Conservation (phyloP, 2,888 invertebrate genomes). For the Polyommatus icarus region DNA sequence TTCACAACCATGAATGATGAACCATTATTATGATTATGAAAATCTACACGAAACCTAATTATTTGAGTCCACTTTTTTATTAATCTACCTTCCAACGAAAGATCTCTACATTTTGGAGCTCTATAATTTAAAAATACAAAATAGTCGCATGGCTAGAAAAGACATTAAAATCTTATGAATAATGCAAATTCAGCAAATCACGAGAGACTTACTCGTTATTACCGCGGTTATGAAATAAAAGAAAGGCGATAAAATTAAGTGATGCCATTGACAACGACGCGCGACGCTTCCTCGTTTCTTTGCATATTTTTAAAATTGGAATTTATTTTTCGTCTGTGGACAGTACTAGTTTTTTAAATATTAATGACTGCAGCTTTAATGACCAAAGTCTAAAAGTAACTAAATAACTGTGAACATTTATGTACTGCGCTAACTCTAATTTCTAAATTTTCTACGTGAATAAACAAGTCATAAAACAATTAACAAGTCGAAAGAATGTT, state of each 20-base stretch:
- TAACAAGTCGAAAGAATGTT: conserved; percentile 21
- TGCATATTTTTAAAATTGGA: conserved; percentile 28
- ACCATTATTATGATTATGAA: background rate
- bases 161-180: conserved; percentile 44
- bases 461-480: conserved; percentile 25
- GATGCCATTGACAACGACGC: conserved; percentile 43
- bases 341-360: background rate
- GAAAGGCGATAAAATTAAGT: conserved; percentile 55
- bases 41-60: background rate
- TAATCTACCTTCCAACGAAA: background rate
- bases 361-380: background rate
- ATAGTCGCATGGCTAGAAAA: background rate
- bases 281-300: conserved; percentile 55
- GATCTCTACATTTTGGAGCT: background rate
- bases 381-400: background rate
- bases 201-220: background rate
- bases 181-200: conserved; percentile 25
- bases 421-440: no score
- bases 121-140: background rate
- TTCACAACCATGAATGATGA: background rate
- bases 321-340: background rate
- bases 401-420: background rate
- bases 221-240: conserved; percentile 41
- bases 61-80: background rate
- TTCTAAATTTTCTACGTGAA: background rate